Evolutionary conservation across 1,140 invertebrate genomes (phyloP).

Genomic region (Rhopalosiphum padi): DNA sequence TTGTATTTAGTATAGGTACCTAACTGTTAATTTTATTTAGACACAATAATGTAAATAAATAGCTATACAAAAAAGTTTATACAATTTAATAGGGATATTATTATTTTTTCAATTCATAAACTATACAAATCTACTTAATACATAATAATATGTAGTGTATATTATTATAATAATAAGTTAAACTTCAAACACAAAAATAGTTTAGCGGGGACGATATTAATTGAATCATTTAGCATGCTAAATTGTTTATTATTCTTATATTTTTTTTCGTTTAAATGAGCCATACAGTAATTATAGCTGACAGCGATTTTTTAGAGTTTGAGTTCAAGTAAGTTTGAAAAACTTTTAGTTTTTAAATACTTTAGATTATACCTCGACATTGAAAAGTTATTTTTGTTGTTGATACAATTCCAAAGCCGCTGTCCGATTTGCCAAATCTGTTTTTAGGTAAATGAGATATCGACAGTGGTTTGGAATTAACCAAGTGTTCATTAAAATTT

Average conservation of each 20-base stretch:
- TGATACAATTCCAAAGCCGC: slow-evolving; percentile 31
- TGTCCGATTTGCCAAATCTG: slow-evolving; percentile 27
- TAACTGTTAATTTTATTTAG: neutral
- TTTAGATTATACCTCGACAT: slow-evolving; percentile 21
- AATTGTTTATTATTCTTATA: neutral
- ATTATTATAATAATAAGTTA: neutral
- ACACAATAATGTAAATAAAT: neutral
- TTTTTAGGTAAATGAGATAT: neutral
- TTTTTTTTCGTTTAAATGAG: neutral
- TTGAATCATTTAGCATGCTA: neutral
- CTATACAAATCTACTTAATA: neutral
- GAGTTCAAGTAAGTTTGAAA: neutral
- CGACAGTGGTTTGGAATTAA: neutral
- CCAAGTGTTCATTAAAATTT: neutral
- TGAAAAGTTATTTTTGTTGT: slow-evolving; percentile 47
- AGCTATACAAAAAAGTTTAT: neutral
- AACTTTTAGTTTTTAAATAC: slow-evolving; percentile 35
- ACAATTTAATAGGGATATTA: neutral
- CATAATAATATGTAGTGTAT: too few relatives aligned
- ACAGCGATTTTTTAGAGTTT: neutral
- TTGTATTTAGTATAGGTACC: neutral
- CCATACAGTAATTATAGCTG: neutral
- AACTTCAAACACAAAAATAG: neutral
- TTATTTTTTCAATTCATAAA: neutral
- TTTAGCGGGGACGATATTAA: neutral